These are phyloP conservation scores for Danionella dracula DNA, from an alignment of 2,797 vertebrate species.

Conservation along the genomic window DNA sequence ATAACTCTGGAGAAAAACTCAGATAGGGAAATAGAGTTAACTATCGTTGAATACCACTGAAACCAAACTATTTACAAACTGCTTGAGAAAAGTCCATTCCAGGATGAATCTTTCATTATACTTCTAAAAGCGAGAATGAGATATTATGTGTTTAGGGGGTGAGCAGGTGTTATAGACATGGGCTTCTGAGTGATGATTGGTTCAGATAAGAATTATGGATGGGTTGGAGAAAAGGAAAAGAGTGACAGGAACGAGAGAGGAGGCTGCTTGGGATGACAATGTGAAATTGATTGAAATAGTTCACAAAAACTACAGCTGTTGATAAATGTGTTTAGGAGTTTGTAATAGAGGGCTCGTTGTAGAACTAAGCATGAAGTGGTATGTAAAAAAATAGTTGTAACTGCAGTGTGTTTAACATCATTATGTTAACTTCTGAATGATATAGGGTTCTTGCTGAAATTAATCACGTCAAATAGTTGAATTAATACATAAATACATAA, in stretches of 20 bases:
- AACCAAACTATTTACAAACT: background rate
- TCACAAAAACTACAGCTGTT: background rate
- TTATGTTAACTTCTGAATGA: too few species aligned
- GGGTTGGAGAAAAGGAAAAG: constrained; percentile 31
- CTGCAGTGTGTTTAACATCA: too few species aligned
- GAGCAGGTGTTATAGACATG: constrained; percentile 47
- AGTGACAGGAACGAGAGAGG: constrained; percentile 13
- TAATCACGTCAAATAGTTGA: too few species aligned
- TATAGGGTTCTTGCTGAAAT: too few species aligned
- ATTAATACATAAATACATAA: too few species aligned
- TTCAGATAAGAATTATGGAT: constrained; percentile 45
- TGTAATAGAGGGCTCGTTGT: too few species aligned
- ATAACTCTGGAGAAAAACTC: constrained; percentile 35
- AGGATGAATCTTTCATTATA: background rate
- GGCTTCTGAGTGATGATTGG: constrained; percentile 42
- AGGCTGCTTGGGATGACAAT: background rate
- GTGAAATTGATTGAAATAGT: background rate
- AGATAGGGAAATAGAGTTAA: constrained; percentile 23
- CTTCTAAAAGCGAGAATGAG: constrained; percentile 36
- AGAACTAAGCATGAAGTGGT: too few species aligned
- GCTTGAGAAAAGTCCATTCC: background rate
- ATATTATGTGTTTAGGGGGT: constrained; percentile 41
- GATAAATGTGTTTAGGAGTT: too few species aligned
- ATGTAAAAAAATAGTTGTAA: too few species aligned
- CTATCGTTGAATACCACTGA: background rate